Evolutionary conservation across 2,113 vertebrate species (phyloP), one percentile per base, ranked within the genome.

Genomic region (Sarotherodon lohbergeri): DNA sequence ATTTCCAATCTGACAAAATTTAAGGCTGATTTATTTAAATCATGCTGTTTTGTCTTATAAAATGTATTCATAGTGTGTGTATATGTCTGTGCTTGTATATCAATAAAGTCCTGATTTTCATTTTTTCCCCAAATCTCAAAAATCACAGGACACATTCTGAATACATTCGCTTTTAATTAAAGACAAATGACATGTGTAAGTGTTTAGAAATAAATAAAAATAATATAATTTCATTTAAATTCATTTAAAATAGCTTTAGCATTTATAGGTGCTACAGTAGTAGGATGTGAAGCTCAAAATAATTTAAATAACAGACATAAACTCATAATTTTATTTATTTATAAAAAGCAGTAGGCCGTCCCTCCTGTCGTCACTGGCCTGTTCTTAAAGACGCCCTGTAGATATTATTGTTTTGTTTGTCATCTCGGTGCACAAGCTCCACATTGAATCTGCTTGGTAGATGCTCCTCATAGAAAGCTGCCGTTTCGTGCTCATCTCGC

Each of bases 361-460:
- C 7, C 36, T 80, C 11, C 50, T 80, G 24, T 27, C 17, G 3
- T 92, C 79, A 90, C 16, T 73, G 17, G 9, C 79, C 86, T 86
- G 83, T 90, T 80, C 61, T 90, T 7, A 94, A 50, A n/a, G 89
- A 93, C 2, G 95, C 95, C 90, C 89, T 96, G 89, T 97, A 98
- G 86, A 98, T 96, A 78, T 96, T 97, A 66, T 97, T 97, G 91
- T 98, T 96, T 46, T 95, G 92, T 11, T 94, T 83, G 6, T 93
- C 90, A 54, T 97, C 93, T 50, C 93, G 91, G 17, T 96, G 91
- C 82, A 96, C 90, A 73, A 97, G 92, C 86, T 97, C 92, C 78
- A 96, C 91, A 3, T 91, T 61, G 84, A 98, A 98, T 89, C 95
- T 94, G 54, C 87, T 91, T 2, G 97, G 96, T 43, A 98, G 93